These are phyloP conservation scores for Drosophila pandora DNA, from an alignment of 1,140 invertebrate genomes.

Conservation along the genomic window DNA sequence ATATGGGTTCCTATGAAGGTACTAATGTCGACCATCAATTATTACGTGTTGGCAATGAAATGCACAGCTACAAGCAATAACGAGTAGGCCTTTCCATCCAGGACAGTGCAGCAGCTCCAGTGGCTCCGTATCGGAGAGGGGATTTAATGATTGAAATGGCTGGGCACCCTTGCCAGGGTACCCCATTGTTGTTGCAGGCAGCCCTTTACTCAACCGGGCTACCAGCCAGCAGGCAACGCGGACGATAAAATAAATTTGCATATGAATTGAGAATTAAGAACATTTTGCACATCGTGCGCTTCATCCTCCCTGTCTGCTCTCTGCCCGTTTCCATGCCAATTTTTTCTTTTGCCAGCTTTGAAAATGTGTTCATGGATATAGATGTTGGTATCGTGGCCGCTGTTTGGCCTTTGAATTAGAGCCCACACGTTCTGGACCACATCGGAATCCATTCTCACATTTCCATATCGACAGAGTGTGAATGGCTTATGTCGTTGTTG, in stretches of 20 bases:
- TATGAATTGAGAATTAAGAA: constrained; percentile 83
- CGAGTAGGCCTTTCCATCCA: constrained; percentile 31
- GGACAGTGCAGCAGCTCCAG: background rate
- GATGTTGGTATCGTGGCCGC: constrained; percentile 72
- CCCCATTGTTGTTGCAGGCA: constrained; percentile 77
- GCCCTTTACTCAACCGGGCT: constrained; percentile 11
- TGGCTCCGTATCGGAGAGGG: constrained; percentile 12
- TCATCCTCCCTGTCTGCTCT: constrained; percentile 13
- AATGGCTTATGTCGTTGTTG: constrained; percentile 74
- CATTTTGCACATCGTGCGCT: constrained; percentile 75
- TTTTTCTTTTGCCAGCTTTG: constrained; percentile 30
- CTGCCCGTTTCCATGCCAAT: constrained; percentile 2
- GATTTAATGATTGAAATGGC: constrained; percentile 44
- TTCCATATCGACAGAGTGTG: constrained; percentile 58
- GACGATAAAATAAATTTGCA: constrained; percentile 83
- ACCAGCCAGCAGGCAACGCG: constrained; percentile 41
- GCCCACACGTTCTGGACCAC: constrained; percentile 27
- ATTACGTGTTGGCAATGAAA: constrained; percentile 49
- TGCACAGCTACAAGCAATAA: constrained; percentile 69
- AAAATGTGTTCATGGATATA: background rate
- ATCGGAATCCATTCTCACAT: background rate
- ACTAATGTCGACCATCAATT: constrained; percentile 67
- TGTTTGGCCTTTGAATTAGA: constrained; percentile 81
- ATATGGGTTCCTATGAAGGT: background rate
- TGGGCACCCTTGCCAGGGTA: constrained; percentile 52